Evolutionary conservation across 2,113 vertebrate species (phyloP).

Genomic region (Tylochromis polylepis): DNA sequence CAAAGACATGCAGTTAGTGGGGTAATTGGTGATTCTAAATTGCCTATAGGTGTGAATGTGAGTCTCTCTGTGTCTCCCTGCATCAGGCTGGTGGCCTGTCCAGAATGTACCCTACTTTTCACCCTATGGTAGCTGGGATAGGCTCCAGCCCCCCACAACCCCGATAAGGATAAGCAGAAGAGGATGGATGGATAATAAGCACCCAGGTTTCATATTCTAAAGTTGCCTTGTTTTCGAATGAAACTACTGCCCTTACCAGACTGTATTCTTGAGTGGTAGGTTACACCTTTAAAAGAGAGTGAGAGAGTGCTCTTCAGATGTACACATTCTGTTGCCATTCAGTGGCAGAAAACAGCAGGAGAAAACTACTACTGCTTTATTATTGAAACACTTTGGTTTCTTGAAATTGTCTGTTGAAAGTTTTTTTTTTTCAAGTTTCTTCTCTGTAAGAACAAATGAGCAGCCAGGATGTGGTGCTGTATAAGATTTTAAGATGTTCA

Average conservation of each 20-base stretch:
- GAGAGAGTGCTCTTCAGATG: not conserved
- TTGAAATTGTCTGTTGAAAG: not conserved
- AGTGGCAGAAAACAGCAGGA: not conserved
- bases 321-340: not conserved
- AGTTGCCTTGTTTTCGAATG: not conserved
- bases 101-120: not conserved
- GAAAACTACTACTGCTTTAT: not conserved
- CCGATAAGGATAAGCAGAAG: not conserved
- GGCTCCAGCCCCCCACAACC: not conserved
- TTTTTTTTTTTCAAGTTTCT: no score
- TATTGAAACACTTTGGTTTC: not conserved
- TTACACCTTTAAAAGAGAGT: not conserved
- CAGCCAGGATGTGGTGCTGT: not conserved
- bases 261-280: not conserved
- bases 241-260: not conserved
- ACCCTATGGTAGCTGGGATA: not conserved
- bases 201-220: not conserved
- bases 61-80: not conserved
- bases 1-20: no score
- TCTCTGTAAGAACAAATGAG: not conserved
- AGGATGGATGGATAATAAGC: not conserved
- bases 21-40: no score
- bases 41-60: no score
- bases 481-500: not conserved
- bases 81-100: not conserved